A percentile compares a stretch with the other conserved stretches of the same genome.
These are phyloP conservation scores for Temnothorax unifasciatus DNA, from an alignment of 2,888 invertebrate genomes.

Conservation along the genomic window DNA sequence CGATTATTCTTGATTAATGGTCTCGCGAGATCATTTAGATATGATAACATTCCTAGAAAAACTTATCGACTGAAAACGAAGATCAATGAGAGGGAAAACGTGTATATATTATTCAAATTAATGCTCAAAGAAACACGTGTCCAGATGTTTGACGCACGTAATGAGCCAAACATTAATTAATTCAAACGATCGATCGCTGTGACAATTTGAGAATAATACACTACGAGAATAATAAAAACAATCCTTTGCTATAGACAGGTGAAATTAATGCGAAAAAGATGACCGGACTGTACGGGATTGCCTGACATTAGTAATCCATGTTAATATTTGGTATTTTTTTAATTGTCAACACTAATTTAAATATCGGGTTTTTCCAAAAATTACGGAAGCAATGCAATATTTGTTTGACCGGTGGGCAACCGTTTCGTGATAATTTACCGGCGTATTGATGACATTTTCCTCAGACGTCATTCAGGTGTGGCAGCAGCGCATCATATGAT, in stretches of 20 bases:
- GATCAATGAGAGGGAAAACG: conserved; percentile 9
- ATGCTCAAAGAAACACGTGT: background rate
- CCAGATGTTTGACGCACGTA: background rate
- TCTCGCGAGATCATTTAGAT: background rate
- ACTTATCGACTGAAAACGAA: conserved; percentile 9
- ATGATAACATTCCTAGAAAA: conserved; percentile 2
- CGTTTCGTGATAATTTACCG: background rate
- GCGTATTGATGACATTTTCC: conserved; percentile 56
- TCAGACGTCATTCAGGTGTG: conserved; percentile 47
- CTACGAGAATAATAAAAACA: background rate
- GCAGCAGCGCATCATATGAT: conserved; percentile 1
- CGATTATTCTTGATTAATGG: conserved; percentile 10
- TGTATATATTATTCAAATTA: conserved; percentile 21
- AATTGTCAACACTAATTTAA: too few relatives aligned
- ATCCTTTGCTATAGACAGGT: background rate
- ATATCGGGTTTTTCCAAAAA: background rate
- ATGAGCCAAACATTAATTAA: background rate
- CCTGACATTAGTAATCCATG: background rate
- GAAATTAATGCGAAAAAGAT: conserved; percentile 1
- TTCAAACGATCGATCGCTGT: background rate
- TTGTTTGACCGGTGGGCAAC: background rate
- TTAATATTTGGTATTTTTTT: background rate
- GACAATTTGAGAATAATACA: conserved; percentile 1
- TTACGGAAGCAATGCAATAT: background rate
- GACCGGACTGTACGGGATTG: background rate